A percentile compares a stretch with the other conserved stretches of the same genome.
These are phyloP conservation scores for Forpus xanthops DNA, from an alignment of 2,797 vertebrate genomes.

Conservation along the genomic window DNA sequence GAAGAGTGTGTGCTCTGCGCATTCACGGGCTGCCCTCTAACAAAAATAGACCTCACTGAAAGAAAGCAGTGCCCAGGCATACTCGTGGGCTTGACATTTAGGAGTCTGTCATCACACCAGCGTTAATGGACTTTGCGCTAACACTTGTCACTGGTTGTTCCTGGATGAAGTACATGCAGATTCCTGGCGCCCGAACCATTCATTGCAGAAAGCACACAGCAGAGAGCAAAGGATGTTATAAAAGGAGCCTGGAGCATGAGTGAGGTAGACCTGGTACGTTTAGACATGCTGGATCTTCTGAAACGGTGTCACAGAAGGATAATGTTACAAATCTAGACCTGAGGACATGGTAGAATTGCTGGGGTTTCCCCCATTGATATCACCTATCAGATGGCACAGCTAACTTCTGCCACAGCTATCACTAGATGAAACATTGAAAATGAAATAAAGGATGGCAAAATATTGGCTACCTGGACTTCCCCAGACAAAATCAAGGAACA, in stretches of 20 bases:
- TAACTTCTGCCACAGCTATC: background rate
- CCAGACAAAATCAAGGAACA: background rate
- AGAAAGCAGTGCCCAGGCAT: background rate
- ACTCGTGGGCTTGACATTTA: background rate
- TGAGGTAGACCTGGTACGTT: background rate
- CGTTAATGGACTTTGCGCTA: background rate
- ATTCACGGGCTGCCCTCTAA: background rate
- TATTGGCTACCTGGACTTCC: background rate
- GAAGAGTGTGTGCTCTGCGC: background rate
- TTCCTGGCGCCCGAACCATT: background rate
- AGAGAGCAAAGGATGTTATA: background rate
- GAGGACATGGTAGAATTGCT: background rate
- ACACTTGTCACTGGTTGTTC: background rate
- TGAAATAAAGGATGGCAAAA: background rate
- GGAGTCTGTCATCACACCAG: background rate
- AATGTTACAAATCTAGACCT: background rate
- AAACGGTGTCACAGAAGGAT: background rate
- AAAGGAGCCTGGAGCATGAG: background rate
- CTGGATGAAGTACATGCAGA: background rate
- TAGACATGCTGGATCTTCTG: background rate
- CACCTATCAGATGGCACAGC: accelerated
- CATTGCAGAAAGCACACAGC: background rate
- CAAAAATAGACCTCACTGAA: background rate
- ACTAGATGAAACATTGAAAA: background rate
- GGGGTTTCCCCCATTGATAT: background rate